Evolutionary conservation across 2,797 vertebrate genomes (phyloP), one percentile per base, ranked within the genome.

Genomic region (Typhlichthys subterraneus): DNA sequence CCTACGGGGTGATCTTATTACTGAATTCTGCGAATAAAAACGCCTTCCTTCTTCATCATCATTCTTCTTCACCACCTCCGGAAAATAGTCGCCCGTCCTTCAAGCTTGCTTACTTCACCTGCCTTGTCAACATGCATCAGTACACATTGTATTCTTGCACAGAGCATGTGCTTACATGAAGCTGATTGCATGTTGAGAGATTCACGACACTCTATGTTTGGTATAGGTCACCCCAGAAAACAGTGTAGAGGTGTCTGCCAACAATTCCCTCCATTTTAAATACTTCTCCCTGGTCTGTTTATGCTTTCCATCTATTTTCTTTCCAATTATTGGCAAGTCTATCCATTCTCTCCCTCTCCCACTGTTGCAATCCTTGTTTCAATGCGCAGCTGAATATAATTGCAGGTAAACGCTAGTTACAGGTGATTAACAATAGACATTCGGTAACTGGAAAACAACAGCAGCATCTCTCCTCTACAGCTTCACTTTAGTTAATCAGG

Each of bases 21-120:
- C 42, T 83, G 70, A 69, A 69, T 75, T 73, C 85, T 79, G 73
- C 73, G 14, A 31, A 6, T 47, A 17, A 80, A 80, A 75, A 31
- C 59, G 57, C 55, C 63, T 23, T 23, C 3, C 23, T 23, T 23
- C 56, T 46, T n/a, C 17, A 67, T 67, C 11, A 17, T 17, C 15
- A 17, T 17, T 17, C 15, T 17, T 17, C 15, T 17, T 17, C 15
- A 17, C 38, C 15, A 57, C 73, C 76, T 19, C 2, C 57, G 29
- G 59, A n/a, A 47, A 48, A 17, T 9, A 23, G 7, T 38, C 31
- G 66, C 38, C 4, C 17, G 52, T 66, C 53, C 38, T 29, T 72
- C 38, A 46, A 58, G 42, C 45, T 45, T 17, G 58, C 29, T 75
- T 63, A 61, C 52, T 53, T 70, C 53, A 59, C 23, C 59, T 47